These are phyloP conservation scores for Sander vitreus DNA, from an alignment of 2,113 vertebrate species.

Conservation along the genomic window DNA sequence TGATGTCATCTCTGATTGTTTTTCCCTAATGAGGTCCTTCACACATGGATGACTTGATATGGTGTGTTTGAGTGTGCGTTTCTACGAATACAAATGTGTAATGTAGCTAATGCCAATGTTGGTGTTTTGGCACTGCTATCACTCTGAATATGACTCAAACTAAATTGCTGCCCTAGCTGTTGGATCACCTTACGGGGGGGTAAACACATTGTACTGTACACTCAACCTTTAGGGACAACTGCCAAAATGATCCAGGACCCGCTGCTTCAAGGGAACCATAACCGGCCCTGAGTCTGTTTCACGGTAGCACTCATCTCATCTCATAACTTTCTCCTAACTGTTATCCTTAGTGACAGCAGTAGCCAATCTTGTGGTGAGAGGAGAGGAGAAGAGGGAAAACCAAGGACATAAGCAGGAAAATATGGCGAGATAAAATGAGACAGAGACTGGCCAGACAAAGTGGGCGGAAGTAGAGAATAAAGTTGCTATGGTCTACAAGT, in stretches of 20 bases:
- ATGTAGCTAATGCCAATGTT: conserved; percentile 5
- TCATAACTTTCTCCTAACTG: conserved; percentile 8
- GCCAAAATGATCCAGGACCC: conserved; percentile 22
- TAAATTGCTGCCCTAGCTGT: background rate
- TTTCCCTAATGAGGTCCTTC: conserved; percentile 17
- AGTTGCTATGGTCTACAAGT: conserved; percentile 6
- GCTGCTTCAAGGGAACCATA: conserved; percentile 26
- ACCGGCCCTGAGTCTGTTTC: conserved; percentile 2
- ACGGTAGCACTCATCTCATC: conserved; percentile 19
- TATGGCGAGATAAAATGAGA: conserved; percentile 4
- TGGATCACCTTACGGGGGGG: too few species aligned
- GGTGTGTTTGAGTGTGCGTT: conserved; percentile 12
- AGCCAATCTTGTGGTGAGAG: conserved; percentile 6
- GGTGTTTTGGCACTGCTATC: conserved; percentile 1
- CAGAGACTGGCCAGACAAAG: background rate
- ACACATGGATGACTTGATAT: conserved; percentile 14
- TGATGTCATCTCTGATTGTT: conserved; percentile 34
- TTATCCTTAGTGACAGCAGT: conserved; percentile 25
- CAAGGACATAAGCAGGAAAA: conserved; percentile 1
- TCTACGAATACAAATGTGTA: conserved; percentile 4
- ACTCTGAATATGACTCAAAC: background rate
- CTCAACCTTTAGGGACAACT: conserved; percentile 1
- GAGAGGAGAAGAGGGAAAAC: background rate
- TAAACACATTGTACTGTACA: background rate
- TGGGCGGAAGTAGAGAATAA: conserved; percentile 14